Evolutionary conservation across 2,797 vertebrate genomes (phyloP).

Genomic region (Microhierax caerulescens): DNA sequence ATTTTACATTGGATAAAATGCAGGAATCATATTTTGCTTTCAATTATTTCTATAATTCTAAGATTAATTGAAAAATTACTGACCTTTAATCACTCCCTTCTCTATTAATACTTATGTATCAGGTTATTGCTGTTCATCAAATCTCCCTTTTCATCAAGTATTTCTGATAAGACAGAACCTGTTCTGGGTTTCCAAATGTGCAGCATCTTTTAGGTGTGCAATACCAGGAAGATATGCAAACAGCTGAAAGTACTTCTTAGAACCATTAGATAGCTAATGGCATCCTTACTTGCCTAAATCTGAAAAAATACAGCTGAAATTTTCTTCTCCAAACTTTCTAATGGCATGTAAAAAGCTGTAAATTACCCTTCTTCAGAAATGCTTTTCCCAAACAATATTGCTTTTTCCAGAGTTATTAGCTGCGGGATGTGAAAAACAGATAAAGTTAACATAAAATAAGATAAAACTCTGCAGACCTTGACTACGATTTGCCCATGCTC

Average conservation of each 20-base stretch:
- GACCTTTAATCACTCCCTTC: not conserved
- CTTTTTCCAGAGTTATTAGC: not conserved
- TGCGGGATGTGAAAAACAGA: not conserved
- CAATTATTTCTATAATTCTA: not conserved
- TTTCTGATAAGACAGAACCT: not conserved
- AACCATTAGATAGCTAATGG: not conserved
- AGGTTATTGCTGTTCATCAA: not conserved
- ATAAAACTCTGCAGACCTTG: not conserved
- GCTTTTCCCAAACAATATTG: accelerated
- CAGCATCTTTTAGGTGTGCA: not conserved
- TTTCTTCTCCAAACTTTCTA: not conserved
- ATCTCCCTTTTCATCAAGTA: not conserved
- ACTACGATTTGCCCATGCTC: not conserved
- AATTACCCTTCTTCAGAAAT: not conserved
- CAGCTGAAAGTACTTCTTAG: not conserved
- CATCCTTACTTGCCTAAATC: not conserved
- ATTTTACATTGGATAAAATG: not conserved
- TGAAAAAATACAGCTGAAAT: not conserved
- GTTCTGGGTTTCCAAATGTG: not conserved
- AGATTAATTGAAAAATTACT: not conserved
- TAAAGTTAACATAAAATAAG: not conserved
- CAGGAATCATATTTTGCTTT: not conserved
- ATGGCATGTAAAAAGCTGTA: not conserved
- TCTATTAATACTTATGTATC: not conserved
- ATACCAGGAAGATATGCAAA: not conserved